Conservation (phyloP, 64 coral and sea anemone species). For the Montipora capricornis region DNA sequence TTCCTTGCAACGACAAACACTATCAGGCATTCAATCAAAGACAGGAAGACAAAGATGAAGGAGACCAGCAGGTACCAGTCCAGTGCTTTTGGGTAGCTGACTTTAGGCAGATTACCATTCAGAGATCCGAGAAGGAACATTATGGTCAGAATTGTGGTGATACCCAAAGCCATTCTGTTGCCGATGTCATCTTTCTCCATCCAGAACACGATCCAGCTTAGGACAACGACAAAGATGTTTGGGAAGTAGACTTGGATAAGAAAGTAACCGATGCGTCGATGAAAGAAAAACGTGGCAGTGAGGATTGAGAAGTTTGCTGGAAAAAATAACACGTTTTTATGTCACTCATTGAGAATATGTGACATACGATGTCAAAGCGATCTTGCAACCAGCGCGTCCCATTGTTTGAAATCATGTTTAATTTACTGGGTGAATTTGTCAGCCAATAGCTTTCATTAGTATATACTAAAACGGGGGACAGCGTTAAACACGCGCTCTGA, state of each 20-base stretch:
- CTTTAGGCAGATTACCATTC: slow-evolving; percentile 80
- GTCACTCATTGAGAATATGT: not conserved
- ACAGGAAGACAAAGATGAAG: slow-evolving; percentile 82
- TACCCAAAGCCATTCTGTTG: slow-evolving; percentile 79
- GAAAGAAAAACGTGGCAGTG: slow-evolving; percentile 48
- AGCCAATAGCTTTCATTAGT: too few relatives aligned
- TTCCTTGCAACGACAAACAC: slow-evolving; percentile 48
- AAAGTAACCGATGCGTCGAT: slow-evolving; percentile 90
- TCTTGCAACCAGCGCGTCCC: too few relatives aligned
- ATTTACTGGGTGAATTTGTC: too few relatives aligned
- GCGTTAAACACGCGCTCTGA: too few relatives aligned
- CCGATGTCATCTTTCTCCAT: slow-evolving; percentile 80
- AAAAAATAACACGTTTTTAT: not conserved
- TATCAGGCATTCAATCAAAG: slow-evolving; percentile 76
- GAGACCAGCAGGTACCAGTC: slow-evolving; percentile 90
- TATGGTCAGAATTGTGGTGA: slow-evolving; percentile 87
- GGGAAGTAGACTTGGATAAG: slow-evolving; percentile 91
- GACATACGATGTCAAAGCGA: too few relatives aligned
- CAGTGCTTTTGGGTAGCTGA: slow-evolving; percentile 93
- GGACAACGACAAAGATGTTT: slow-evolving; percentile 73
- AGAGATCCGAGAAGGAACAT: slow-evolving; percentile 87
- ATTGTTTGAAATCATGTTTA: too few relatives aligned
- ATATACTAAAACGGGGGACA: too few relatives aligned
- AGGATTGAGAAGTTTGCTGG: slow-evolving; percentile 80
- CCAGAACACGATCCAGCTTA: slow-evolving; percentile 97